Evolutionary conservation across 1,140 invertebrate genomes (phyloP), one percentile per base, ranked within the genome.

Genomic region (Paraescarpia echinospica): DNA sequence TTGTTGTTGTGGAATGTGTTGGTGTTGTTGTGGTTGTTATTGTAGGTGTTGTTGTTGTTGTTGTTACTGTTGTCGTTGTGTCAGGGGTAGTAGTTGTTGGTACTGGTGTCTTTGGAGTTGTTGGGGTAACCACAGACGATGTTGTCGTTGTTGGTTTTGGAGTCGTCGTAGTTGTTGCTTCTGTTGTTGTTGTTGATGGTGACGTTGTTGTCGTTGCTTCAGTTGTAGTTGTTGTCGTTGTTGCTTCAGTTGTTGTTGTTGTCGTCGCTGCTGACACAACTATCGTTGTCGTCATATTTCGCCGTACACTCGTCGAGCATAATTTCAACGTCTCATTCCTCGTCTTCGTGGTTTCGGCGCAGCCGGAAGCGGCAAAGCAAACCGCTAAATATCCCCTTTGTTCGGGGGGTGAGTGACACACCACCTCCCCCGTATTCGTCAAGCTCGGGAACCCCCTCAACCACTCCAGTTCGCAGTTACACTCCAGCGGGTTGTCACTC

Each of bases 371-470:
- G n/a, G 33, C 4, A 33, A 90, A 90, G 27, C 89, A 90, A 6
- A 90, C 89, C 89, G 35, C 89, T 90, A 35, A 35, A 18, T 34
- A 34, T 12, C 35, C 89, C 34, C 8, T 35, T 34, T 34, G 35
- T 22, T n/a, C 89, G 14, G 33, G 34, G 34, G 89, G 89, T n/a
- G 33, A 34, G 89, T 34, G 34, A 31, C 89, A 90, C 89, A 90
- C 4, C 2, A 31, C 35, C 22, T 90, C 14, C 35, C 4, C 89
- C 34, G 35, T 33, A 12, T 90, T 90, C 0, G 89, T 90, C 33
- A 90, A 90, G 89, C n/a, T 90, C 6, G 33, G 4, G 89, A 90
- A 90, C 34, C 89, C 89, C n/a, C 89, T 90, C 89, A 90, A n/a
- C 89, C 89, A 90, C n/a, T 90, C 34, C 33, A 90, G 33, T 12